A percentile compares a stretch with the other conserved stretches of the same genome.
These are phyloP conservation scores for Busseola fusca DNA, from an alignment of 2,888 invertebrate genomes.

Conservation along the genomic window DNA sequence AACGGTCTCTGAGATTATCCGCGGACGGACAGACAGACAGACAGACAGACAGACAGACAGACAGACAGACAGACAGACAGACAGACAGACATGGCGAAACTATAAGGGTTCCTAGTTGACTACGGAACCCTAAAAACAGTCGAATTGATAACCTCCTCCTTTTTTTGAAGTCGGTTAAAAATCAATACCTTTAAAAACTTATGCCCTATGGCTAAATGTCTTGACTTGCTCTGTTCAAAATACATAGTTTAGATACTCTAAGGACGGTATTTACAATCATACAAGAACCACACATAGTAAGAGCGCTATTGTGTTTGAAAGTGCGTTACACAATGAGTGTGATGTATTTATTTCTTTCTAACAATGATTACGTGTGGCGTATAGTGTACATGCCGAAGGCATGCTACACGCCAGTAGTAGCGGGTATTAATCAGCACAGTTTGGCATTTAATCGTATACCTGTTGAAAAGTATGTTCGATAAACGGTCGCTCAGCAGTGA, in stretches of 20 bases:
- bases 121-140: no score
- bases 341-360: slow-evolving; percentile 2
- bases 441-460: no score
- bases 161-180: no score
- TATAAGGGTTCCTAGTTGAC: no score
- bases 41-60: no score
- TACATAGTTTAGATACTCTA: not conserved
- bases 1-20: no score
- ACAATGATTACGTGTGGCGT: slow-evolving; percentile 1
- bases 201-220: no score
- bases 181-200: not conserved
- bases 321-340: slow-evolving; percentile 1
- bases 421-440: not conserved
- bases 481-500: not conserved
- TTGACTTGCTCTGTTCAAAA: no score
- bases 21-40: no score
- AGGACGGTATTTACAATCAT: slow-evolving; percentile 3
- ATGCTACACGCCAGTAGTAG: not conserved
- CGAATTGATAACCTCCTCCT: no score
- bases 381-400: not conserved
- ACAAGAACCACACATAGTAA: not conserved
- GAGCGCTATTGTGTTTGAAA: not conserved
- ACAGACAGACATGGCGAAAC: no score
- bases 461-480: not conserved
- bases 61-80: no score